Base-by-base conservation (phyloP, 1,140 invertebrate species). In the Magallana ariakensis region DNA sequence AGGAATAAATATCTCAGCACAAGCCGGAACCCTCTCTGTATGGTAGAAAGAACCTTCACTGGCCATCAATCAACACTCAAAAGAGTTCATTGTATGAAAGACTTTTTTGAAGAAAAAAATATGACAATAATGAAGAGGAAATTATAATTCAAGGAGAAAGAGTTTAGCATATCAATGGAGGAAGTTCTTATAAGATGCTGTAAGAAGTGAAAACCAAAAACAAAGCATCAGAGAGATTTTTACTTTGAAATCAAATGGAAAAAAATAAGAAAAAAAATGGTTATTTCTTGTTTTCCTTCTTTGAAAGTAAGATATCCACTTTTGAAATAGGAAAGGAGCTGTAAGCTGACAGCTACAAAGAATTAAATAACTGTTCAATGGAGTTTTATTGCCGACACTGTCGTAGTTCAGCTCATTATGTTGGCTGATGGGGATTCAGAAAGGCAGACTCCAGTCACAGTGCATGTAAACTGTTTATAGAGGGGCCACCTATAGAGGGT, bases 401-500 rank as follows among this genome's bases (percentile, higher is more conserved):
- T 62, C 66, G 22, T 75, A 19, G 22, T 75, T 26, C 22, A 13
- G 19, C 11, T 13, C 22, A 13, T 75, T 26, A 10, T 1, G 66
- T 1, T 3, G 22, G 66, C 66, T 33, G 66, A 26, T 26, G 33
- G 66, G n/a, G n/a, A 75, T 75, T 46, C 22, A 26, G 66, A 26
- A 26, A 26, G 66, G 66, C 66, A 75, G 66, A 75, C 22, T 7
- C 8, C 66, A 75, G 66, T 75, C 66, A 33, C 9, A 75, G 66
- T 3, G 66, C 66, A 75, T 33, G 66, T 75, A 33, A 75, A 75
- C 66, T 26, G 66, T 75, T 75, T 75, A 75, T 19, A 75, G 22
- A 11, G 22, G 66, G 66, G 22, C 66, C 66, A 75, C 66, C 66
- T 75, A 26, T 26, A 26, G 66, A 26, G 33, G 66, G 11, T 26